Evolutionary conservation across 2,888 invertebrate species (phyloP).

Genomic region (Cheilosia grossa): DNA sequence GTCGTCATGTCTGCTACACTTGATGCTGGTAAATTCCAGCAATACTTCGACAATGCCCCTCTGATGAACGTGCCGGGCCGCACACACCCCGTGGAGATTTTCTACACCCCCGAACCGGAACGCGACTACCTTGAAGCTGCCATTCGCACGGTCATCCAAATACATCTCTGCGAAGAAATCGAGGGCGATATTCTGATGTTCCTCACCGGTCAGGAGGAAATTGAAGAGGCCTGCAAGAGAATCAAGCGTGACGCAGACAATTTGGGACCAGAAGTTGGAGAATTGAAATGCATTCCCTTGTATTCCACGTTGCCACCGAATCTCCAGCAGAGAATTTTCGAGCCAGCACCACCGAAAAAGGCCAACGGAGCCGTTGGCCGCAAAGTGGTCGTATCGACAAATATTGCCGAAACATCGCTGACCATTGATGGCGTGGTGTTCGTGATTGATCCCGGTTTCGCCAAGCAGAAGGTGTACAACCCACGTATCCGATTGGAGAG

Average conservation of each 20-base stretch:
- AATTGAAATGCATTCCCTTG: conserved; percentile 98
- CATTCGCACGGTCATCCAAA: conserved; percentile 96
- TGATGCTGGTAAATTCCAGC: conserved; percentile 99
- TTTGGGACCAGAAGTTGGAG: conserved; percentile 97
- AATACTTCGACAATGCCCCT: conserved; percentile 99
- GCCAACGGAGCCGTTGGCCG: conserved; percentile 94
- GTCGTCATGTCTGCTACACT: conserved; percentile 99
- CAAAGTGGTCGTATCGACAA: conserved; percentile 98
- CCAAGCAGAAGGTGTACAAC: conserved; percentile 96
- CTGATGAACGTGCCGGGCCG: conserved; percentile 99
- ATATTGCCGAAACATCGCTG: conserved; percentile 99
- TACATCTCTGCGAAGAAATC: conserved; percentile 97
- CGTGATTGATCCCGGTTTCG: conserved; percentile 99
- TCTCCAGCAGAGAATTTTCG: conserved; percentile 98
- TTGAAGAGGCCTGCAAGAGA: conserved; percentile 99
- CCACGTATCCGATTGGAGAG: conserved; percentile 94
- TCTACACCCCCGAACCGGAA: conserved; percentile 99
- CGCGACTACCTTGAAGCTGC: conserved; percentile 99
- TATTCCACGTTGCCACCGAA: conserved; percentile 99
- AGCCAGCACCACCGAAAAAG: conserved; percentile 96
- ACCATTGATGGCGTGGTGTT: conserved; percentile 99
- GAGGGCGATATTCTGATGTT: conserved; percentile 97
- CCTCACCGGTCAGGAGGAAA: conserved; percentile 95
- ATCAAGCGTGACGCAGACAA: conserved; percentile 98
- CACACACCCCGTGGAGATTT: conserved; percentile 98